phyloP scores from a whole-genome alignment of 2,113 vertebrate genomes.

The Octodon degus region DNA sequence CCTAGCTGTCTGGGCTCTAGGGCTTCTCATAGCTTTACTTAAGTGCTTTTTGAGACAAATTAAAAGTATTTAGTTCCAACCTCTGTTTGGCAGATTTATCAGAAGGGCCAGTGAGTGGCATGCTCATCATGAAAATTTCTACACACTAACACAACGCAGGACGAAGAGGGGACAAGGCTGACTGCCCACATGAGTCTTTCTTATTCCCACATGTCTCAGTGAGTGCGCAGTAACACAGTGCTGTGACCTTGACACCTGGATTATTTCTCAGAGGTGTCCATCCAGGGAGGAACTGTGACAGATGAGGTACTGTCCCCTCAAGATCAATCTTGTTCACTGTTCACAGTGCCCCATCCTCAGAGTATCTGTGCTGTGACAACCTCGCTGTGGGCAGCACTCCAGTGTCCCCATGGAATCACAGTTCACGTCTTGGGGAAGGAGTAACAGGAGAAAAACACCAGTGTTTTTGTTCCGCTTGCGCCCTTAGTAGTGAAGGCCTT shows the following conservation, averaged over 20 bases:
- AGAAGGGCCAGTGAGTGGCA: not conserved
- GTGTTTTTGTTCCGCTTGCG: too few species aligned
- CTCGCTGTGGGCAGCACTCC: not conserved
- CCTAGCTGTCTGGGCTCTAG: not conserved
- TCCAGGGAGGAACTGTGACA: not conserved
- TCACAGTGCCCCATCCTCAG: not conserved
- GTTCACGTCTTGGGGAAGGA: not conserved
- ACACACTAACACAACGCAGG: not conserved
- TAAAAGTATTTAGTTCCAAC: not conserved
- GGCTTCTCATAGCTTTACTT: not conserved
- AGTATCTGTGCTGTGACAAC: not conserved
- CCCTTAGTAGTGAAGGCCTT: too few species aligned
- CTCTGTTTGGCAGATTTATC: not conserved
- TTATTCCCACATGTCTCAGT: too few species aligned
- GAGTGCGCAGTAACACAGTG: too few species aligned
- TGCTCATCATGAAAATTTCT: not conserved
- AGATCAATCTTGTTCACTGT: not conserved
- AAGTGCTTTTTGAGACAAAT: not conserved
- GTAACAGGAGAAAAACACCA: not conserved
- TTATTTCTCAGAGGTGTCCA: not conserved
- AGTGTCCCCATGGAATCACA: accelerated
- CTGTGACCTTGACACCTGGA: not conserved
- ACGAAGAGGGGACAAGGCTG: too few species aligned
- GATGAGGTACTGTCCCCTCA: not conserved
- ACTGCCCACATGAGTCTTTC: too few species aligned